phyloP scores from a whole-genome alignment of 2,888 invertebrate genomes.

The Drosophila ochracea region DNA sequence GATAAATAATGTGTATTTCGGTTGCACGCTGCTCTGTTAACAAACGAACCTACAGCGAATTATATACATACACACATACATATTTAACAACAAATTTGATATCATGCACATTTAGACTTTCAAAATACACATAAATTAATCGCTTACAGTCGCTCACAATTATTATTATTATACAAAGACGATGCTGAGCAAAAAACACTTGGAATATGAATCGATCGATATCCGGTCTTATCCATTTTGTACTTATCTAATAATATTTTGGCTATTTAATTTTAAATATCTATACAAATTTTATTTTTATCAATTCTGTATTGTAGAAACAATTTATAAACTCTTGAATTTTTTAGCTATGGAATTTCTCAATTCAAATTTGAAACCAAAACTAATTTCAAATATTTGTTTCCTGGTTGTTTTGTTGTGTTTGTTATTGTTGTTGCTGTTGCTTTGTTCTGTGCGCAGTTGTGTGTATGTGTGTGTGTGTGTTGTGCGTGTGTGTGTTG shows the following conservation, averaged over 20 bases:
- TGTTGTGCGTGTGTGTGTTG: constrained; percentile 6
- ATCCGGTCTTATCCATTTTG: constrained; percentile 13
- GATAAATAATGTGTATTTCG: constrained; percentile 2
- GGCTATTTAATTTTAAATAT: constrained; percentile 31
- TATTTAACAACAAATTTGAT: constrained; percentile 61
- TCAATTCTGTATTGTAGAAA: constrained; percentile 33
- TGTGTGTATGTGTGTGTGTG: constrained; percentile 1
- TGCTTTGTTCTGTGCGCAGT: constrained; percentile 7
- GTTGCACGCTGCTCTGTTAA: constrained; percentile 4
- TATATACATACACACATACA: constrained; percentile 32
- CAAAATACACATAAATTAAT: constrained; percentile 8
- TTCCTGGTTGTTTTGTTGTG: not conserved
- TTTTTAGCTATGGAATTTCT: not conserved
- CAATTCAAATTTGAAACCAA: constrained; percentile 27
- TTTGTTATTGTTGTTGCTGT: not conserved
- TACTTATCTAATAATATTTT: constrained; percentile 27
- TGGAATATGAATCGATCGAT: constrained; percentile 25
- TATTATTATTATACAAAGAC: constrained; percentile 16
- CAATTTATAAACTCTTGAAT: constrained; percentile 14
- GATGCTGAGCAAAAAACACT: constrained; percentile 37
- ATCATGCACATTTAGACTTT: constrained; percentile 38
- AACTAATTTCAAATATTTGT: constrained; percentile 7
- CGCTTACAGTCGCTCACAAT: constrained; percentile 22
- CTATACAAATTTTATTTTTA: constrained; percentile 19
- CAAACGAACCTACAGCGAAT: constrained; percentile 30